Evolutionary conservation across 2,888 invertebrate genomes (phyloP).

Genomic region (Amiota communis): DNA sequence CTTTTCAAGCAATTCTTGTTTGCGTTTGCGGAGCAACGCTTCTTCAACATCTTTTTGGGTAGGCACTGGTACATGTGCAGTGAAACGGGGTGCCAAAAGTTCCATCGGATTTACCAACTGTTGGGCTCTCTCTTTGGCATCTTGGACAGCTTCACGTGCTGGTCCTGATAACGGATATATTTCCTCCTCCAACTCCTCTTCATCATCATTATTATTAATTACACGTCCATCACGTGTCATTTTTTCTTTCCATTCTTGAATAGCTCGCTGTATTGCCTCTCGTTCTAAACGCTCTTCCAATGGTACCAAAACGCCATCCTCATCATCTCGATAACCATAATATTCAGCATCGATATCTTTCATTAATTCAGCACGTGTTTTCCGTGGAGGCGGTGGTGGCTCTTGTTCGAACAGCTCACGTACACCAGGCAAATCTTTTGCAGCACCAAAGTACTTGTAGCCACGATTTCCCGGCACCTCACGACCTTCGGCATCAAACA

Average conservation of each 20-base stretch:
- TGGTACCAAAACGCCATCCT: constrained; percentile 95
- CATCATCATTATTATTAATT: constrained; percentile 78
- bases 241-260: constrained; percentile 82
- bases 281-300: constrained; percentile 88
- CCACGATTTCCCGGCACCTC: constrained; percentile 98
- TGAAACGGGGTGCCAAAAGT: constrained; percentile 77
- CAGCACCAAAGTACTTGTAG: constrained; percentile 99
- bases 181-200: constrained; percentile 79
- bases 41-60: constrained; percentile 95
- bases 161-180: constrained; percentile 71
- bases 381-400: constrained; percentile 90
- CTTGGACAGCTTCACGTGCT: constrained; percentile 60
- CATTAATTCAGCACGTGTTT: constrained; percentile 97
- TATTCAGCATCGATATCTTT: constrained; percentile 98
- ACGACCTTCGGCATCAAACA: constrained; percentile 93
- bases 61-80: constrained; percentile 93
- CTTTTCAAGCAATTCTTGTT: constrained; percentile 90
- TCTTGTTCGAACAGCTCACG: constrained; percentile 97
- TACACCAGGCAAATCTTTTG: constrained; percentile 97
- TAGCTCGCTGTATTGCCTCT: constrained; percentile 76
- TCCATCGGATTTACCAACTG: constrained; percentile 68
- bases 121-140: constrained; percentile 49
- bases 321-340: constrained; percentile 98
- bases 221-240: constrained; percentile 79
- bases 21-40: constrained; percentile 90